Percentiles rank a stretch among this genome's conserved stretches.
phyloP scores from a whole-genome alignment of 2,797 vertebrate species.

The Xyrichtys novacula region DNA sequence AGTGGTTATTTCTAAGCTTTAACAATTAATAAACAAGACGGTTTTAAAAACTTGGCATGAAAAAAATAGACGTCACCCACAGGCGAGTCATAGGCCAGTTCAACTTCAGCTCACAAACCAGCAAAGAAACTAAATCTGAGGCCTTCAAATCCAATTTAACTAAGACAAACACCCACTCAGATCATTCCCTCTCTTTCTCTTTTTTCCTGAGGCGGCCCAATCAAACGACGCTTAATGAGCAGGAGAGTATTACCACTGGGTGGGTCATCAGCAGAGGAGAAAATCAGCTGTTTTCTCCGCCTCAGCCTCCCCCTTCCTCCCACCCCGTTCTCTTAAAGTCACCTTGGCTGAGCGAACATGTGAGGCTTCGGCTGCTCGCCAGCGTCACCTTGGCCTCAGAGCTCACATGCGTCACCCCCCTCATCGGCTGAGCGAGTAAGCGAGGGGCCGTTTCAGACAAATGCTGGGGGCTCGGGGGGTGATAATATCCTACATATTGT shows the following conservation, averaged over 20 bases:
- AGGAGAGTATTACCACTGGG: conserved; percentile 36
- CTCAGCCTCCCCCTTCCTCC: not conserved
- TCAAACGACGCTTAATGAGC: conserved; percentile 59
- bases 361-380: not conserved
- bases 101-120: conserved; percentile 8
- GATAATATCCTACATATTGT: conserved; percentile 62
- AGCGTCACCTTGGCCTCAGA: conserved; percentile 55
- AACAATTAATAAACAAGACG: not conserved
- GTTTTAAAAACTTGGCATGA: not conserved
- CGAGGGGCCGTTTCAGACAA: conserved; percentile 42
- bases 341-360: conserved; percentile 34
- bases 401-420: conserved; percentile 36
- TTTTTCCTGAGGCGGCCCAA: conserved; percentile 22
- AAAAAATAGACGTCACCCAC: not conserved
- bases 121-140: conserved; percentile 6
- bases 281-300: conserved; percentile 33
- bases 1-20: not conserved
- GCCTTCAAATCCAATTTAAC: conserved; percentile 11
- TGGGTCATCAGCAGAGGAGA: conserved; percentile 35
- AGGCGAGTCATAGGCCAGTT: not conserved
- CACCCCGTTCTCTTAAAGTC: conserved; percentile 58
- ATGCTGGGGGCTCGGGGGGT: conserved; percentile 43
- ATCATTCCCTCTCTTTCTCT: not conserved
- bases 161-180: conserved; percentile 25
- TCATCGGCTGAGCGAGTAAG: conserved; percentile 16